These are phyloP conservation scores for Sesamia inferens DNA, from an alignment of 2,888 invertebrate genomes.

Conservation along the genomic window DNA sequence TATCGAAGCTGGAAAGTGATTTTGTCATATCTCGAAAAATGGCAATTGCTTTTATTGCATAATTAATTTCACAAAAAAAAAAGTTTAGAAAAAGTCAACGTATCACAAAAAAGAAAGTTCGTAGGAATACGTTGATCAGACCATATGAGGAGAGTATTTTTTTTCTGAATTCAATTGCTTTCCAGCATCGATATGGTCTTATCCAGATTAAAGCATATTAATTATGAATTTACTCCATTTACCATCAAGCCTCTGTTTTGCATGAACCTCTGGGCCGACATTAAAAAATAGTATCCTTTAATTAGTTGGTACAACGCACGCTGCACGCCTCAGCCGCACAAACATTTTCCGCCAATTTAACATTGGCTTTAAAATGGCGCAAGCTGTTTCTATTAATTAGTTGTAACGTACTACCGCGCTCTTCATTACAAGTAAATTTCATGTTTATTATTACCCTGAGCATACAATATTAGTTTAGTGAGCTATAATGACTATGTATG, in stretches of 20 bases:
- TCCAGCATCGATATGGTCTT: no score
- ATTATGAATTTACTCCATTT: conserved; percentile 1
- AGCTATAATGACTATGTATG: conserved; percentile 68
- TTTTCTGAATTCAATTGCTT: no score
- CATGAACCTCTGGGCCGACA: conserved; percentile 25
- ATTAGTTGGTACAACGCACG: conserved; percentile 46
- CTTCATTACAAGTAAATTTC: conserved; percentile 61
- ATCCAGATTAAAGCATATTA: conserved; percentile 1
- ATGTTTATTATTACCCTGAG: conserved; percentile 55
- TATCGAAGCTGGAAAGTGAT: no score
- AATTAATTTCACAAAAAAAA: no score
- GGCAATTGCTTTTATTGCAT: no score
- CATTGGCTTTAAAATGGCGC: conserved; percentile 52
- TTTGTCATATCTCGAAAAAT: no score
- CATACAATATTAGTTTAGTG: conserved; percentile 61
- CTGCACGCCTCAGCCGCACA: conserved; percentile 8
- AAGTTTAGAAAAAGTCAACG: no score
- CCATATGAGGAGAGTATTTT: no score
- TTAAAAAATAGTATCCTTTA: conserved; percentile 46
- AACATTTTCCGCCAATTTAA: conserved; percentile 51
- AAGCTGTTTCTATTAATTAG: conserved; percentile 60
- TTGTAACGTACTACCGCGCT: conserved; percentile 51
- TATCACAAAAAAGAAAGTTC: no score
- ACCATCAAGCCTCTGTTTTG: conserved; percentile 34
- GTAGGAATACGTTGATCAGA: no score